phyloP scores from a whole-genome alignment of 1,140 invertebrate species.

The Solen grandis region DNA sequence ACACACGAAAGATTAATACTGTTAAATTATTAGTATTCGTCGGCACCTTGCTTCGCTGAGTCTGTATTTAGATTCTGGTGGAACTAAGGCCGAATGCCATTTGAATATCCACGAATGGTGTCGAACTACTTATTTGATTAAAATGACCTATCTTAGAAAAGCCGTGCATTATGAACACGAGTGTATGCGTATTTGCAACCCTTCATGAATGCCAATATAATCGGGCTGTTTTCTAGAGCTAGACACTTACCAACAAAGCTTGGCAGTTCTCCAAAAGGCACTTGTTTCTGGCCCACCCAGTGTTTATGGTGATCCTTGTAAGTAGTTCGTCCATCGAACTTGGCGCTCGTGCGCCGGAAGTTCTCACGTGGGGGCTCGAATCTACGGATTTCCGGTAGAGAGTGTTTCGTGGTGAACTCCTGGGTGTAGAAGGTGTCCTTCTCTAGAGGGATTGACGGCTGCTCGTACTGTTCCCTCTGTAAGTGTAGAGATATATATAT shows the following conservation, averaged over 20 bases:
- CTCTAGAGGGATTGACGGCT: constrained; percentile 62
- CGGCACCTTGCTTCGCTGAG: too few relatives aligned
- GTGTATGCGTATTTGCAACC: too few relatives aligned
- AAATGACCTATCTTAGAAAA: too few relatives aligned
- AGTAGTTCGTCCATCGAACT: constrained; percentile 75
- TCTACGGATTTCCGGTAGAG: constrained; percentile 53
- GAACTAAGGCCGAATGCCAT: too few relatives aligned
- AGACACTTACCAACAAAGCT: constrained; percentile 76
- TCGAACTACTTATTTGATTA: too few relatives aligned
- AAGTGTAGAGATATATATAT: too few relatives aligned
- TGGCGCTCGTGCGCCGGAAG: constrained; percentile 57
- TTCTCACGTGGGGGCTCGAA: constrained; percentile 54
- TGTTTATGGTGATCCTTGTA: constrained; percentile 75
- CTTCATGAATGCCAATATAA: too few relatives aligned
- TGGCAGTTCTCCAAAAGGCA: constrained; percentile 75
- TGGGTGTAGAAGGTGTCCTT: constrained; percentile 65
- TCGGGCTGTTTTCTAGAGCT: too few relatives aligned
- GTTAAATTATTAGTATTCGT: not conserved
- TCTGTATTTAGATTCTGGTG: too few relatives aligned
- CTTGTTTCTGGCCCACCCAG: constrained; percentile 71
- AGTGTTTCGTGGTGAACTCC: constrained; percentile 71
- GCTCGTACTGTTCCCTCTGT: constrained; percentile 70
- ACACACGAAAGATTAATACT: not conserved
- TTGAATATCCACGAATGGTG: too few relatives aligned
- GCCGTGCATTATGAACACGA: too few relatives aligned